These are phyloP conservation scores for Lepidothrix coronata DNA, from an alignment of 2,113 vertebrate genomes.

Conservation along the genomic window DNA sequence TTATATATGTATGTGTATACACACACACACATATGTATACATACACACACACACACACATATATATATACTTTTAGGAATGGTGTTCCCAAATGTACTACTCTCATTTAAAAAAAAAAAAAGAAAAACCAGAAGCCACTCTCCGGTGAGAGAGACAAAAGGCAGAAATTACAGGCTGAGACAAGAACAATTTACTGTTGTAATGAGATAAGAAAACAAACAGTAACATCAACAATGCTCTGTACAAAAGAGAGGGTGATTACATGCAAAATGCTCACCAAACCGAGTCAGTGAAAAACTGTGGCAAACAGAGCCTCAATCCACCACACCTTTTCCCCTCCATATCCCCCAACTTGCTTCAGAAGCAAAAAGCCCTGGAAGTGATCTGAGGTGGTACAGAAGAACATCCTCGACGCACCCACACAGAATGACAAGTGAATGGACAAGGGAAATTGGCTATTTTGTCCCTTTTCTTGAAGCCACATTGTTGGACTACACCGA, in stretches of 20 bases:
- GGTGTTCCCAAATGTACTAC: background rate
- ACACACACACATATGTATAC: no score
- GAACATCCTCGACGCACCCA: background rate
- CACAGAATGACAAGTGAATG: background rate
- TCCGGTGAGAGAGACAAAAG: background rate
- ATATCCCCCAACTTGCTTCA: background rate
- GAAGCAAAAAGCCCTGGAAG: background rate
- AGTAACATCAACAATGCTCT: background rate
- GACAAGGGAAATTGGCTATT: background rate
- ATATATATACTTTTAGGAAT: background rate
- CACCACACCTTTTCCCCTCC: background rate
- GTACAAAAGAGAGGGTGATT: background rate
- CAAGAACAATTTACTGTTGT: background rate
- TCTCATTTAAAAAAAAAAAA: background rate
- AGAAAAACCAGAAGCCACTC: background rate
- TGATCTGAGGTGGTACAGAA: background rate
- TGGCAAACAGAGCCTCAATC: background rate
- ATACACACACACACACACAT: no score
- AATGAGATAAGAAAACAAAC: background rate
- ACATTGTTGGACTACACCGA: background rate
- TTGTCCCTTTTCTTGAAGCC: background rate
- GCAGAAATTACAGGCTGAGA: background rate
- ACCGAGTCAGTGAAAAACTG: background rate
- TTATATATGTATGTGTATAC: no score
- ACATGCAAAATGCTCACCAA: background rate